Conservation (phyloP, 2,888 invertebrate genomes). For the Cheilosia soror region DNA sequence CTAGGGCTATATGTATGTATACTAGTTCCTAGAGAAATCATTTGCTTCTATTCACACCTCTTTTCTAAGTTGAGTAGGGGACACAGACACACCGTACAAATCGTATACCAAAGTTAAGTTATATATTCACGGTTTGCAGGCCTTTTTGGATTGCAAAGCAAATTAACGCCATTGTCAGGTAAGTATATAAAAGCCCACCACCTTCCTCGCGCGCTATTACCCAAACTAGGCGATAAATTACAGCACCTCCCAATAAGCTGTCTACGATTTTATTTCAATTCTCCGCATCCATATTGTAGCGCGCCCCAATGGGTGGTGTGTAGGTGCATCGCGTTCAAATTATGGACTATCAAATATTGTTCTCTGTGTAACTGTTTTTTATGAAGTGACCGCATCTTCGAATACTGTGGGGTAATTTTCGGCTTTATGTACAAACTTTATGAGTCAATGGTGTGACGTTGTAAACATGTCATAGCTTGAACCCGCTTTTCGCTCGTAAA, state of each 20-base stretch:
- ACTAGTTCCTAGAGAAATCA: no score
- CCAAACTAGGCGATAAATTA: slow-evolving; percentile 61
- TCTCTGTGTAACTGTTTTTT: slow-evolving; percentile 53
- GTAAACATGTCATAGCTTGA: slow-evolving; percentile 69
- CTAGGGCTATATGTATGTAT: no score
- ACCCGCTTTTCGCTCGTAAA: slow-evolving; percentile 62
- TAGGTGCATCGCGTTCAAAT: slow-evolving; percentile 65
- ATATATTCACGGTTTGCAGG: neutral
- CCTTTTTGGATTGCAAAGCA: slow-evolving; percentile 3
- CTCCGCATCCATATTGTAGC: neutral
- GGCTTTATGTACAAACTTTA: slow-evolving; percentile 61
- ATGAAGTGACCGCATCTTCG: slow-evolving; percentile 65
- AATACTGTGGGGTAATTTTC: slow-evolving; percentile 56
- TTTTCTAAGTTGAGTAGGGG: no score
- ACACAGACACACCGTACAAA: no score
- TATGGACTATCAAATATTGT: slow-evolving; percentile 51
- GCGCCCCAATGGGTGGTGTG: slow-evolving; percentile 29
- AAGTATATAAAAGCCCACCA: slow-evolving; percentile 12
- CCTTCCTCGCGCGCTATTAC: slow-evolving; percentile 23
- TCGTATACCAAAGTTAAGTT: no score
- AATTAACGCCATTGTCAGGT: neutral
- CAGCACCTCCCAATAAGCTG: slow-evolving; percentile 59
- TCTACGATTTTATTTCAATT: slow-evolving; percentile 58
- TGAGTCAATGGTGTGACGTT: slow-evolving; percentile 71
- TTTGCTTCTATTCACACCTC: no score